A percentile compares a stretch with the other conserved stretches of the same genome.
Conservation (phyloP, 1,140 invertebrate genomes). For the Procambarus clarkii region DNA sequence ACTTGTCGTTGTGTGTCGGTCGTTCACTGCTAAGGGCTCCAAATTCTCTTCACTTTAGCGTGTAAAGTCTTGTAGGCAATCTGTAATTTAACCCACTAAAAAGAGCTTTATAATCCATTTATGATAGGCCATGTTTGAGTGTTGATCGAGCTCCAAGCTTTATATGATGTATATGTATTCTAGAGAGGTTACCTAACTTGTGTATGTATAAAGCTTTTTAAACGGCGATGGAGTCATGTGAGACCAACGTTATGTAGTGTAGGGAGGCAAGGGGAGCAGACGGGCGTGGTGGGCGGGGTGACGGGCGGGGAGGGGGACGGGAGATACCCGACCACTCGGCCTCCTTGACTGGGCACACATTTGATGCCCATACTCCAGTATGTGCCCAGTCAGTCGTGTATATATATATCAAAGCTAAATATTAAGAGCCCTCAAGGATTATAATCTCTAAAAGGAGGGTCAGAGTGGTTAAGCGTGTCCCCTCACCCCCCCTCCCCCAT, state of each 20-base stretch:
- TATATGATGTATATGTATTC: slow-evolving; percentile 51
- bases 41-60: slow-evolving; percentile 29
- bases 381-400: background rate
- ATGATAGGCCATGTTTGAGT: slow-evolving; percentile 49
- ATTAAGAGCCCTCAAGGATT: background rate
- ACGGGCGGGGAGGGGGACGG: background rate
- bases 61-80: slow-evolving; percentile 45
- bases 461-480: background rate
- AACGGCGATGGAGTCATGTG: slow-evolving; percentile 37
- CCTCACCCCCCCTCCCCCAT: no score
- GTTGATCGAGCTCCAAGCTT: slow-evolving; percentile 48
- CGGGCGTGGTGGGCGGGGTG: background rate
- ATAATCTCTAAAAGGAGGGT: background rate
- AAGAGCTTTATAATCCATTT: slow-evolving; percentile 50
- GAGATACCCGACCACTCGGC: background rate
- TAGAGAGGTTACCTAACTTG: slow-evolving; percentile 39
- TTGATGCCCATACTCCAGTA: background rate
- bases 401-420: background rate
- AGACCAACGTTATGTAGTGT: background rate
- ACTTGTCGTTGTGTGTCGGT: slow-evolving; percentile 33
- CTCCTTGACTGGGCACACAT: background rate
- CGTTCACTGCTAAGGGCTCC: slow-evolving; percentile 10
- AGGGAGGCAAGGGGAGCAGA: background rate
- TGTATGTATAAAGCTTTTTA: slow-evolving; percentile 52
- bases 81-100: slow-evolving; percentile 46